Percentiles rank a stretch among this genome's conserved stretches.
phyloP scores from a whole-genome alignment of 37 sponge, comb jelly and placozoan species.

The Chondrosia reniformis region DNA sequence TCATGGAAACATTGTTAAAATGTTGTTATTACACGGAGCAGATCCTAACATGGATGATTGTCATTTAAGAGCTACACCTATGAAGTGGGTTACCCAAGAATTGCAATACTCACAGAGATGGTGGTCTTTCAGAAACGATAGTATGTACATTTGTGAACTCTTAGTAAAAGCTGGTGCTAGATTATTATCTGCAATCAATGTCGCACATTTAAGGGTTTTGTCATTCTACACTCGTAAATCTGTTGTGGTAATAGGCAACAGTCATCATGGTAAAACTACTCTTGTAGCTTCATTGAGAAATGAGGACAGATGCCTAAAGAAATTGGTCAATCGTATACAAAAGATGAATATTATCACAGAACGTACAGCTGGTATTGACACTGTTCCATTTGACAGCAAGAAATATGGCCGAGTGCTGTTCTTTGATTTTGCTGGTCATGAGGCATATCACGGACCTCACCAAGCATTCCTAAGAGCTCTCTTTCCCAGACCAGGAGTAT shows the following conservation, averaged over 20 bases:
- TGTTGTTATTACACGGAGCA: no score
- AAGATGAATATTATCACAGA: not conserved
- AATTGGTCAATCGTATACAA: not conserved
- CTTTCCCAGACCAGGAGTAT: not conserved
- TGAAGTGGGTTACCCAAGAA: no score
- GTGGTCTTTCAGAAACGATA: no score
- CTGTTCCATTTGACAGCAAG: not conserved
- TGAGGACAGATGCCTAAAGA: not conserved
- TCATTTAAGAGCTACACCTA: no score
- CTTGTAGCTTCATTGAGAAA: not conserved
- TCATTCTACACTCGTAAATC: not conserved
- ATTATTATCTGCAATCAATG: no score
- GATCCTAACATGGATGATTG: no score
- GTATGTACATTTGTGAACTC: no score
- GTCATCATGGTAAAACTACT: not conserved
- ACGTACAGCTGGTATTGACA: slow-evolving; percentile 12
- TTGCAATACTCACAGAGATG: no score
- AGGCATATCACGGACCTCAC: not conserved
- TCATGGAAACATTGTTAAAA: no score
- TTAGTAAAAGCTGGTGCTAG: no score
- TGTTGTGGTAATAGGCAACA: not conserved
- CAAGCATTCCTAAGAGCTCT: not conserved
- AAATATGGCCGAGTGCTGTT: not conserved
- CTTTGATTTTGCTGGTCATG: slow-evolving; percentile 24
- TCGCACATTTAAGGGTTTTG: not conserved